Evolutionary conservation across 2,113 vertebrate species (phyloP), one percentile per base, ranked within the genome.

Genomic region (Mus musculus): DNA sequence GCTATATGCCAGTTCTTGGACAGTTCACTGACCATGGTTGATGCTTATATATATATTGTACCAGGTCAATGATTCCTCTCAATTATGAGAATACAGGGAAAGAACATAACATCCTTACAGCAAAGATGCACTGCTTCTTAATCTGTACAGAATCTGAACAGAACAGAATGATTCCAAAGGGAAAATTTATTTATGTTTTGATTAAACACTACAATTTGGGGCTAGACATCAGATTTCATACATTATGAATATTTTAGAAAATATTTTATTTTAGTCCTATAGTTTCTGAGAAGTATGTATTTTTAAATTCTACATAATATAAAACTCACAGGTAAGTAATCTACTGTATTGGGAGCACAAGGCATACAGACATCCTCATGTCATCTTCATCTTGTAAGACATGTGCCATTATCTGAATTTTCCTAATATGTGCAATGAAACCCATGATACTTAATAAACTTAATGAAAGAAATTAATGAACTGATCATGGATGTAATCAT

Each of bases 161-260:
- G 63, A 90, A 93, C 22, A 67, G 28, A 90, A 80, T 72, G 22
- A 30, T 77, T 91, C 69, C 87, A 2, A 36, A 88, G 56, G 28
- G 9, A 63, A n/a, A 8, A 77, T 90, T 24, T 81, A 93, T 65
- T 89, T 94, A 86, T 86, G n/a, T 72, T 63, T 95, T 77, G 49
- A 93, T 52, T 89, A 20, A 91, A 89, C 22, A 87, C 54, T 87
- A 54, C 22, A 92, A 13, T 46, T 92, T 91, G 54, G 14, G 19
- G 5, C 6, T n/a, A 95, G 33, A 56, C 13, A 94, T 16, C 30
- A 67, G 36, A 95, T 92, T 87, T 85, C 33, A 80, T 8, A 49
- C 24, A 93, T 97, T 92, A 81, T 71, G 61, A 93, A 33, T 46
- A 49, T 81, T 39, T 67, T 85, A 82, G 6, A 93, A 95, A 93